Evolutionary conservation across 2,888 invertebrate genomes (phyloP).

Genomic region (Caenorhabditis sinica): DNA sequence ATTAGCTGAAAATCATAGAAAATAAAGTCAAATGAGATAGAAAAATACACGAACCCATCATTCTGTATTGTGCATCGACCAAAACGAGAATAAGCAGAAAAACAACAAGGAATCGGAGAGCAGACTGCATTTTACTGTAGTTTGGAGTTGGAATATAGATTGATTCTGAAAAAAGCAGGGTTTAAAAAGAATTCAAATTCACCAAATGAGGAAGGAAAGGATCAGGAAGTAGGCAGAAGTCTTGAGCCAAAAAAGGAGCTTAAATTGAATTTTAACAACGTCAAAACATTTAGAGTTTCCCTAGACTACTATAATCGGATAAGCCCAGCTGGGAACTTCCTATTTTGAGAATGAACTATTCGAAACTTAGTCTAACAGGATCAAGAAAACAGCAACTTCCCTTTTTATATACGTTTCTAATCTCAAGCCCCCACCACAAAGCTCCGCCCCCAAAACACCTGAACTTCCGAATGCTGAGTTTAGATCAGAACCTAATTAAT

Average conservation of each 20-base stretch:
- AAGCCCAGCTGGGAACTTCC: background rate
- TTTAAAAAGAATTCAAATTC: too few relatives aligned
- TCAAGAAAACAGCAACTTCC: background rate
- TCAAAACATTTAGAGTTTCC: background rate
- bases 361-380: background rate
- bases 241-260: background rate
- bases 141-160: background rate
- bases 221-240: background rate
- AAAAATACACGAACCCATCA: constrained; percentile 56
- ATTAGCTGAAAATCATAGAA: constrained; percentile 47
- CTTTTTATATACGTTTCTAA: background rate
- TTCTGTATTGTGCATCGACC: constrained; percentile 61
- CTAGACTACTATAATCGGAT: background rate
- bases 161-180: too few relatives aligned
- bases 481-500: constrained; percentile 2
- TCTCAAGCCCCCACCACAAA: background rate
- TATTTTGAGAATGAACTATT: background rate
- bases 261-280: background rate
- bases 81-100: constrained; percentile 44
- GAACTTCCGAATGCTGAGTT: background rate
- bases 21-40: background rate
- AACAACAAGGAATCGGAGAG: constrained; percentile 23
- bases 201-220: too few relatives aligned
- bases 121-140: constrained; percentile 13
- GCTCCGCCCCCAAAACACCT: background rate